A percentile compares a stretch with the other conserved stretches of the same genome.
These are phyloP conservation scores for Scyliorhinus canicula DNA, from an alignment of 2,797 vertebrate genomes.

Conservation along the genomic window DNA sequence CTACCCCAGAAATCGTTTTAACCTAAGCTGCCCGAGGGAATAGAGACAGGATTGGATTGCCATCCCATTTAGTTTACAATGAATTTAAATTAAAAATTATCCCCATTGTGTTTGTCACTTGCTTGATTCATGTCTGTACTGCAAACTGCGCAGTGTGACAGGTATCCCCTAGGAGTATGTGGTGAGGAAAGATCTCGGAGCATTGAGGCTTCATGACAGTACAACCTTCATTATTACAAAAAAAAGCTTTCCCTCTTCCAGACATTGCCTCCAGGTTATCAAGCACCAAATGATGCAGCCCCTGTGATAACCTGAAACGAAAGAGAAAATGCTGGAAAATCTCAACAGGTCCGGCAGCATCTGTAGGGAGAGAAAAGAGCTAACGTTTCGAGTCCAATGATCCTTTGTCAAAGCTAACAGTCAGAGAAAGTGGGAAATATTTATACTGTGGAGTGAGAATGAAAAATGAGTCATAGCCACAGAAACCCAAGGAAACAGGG, in stretches of 20 bases:
- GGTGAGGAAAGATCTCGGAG: not conserved
- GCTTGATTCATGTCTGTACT: not conserved
- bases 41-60: not conserved
- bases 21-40: not conserved
- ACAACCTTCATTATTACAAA: not conserved
- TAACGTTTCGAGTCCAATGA: too few relatives aligned
- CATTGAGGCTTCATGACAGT: not conserved
- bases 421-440: too few relatives aligned
- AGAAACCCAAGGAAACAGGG: too few relatives aligned
- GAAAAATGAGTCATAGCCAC: too few relatives aligned
- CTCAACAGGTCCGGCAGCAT: too few relatives aligned
- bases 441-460: too few relatives aligned
- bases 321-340: too few relatives aligned
- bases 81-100: slow-evolving; percentile 8
- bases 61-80: not conserved
- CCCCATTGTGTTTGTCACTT: not conserved
- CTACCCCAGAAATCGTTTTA: not conserved
- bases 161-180: not conserved
- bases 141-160: not conserved
- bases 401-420: too few relatives aligned
- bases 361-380: too few relatives aligned
- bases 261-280: not conserved
- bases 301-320: not conserved
- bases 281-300: not conserved
- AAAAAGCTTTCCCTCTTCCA: not conserved